Base-by-base conservation (phyloP, 2,888 invertebrate genomes). In the Synergus laeviventris region DNA sequence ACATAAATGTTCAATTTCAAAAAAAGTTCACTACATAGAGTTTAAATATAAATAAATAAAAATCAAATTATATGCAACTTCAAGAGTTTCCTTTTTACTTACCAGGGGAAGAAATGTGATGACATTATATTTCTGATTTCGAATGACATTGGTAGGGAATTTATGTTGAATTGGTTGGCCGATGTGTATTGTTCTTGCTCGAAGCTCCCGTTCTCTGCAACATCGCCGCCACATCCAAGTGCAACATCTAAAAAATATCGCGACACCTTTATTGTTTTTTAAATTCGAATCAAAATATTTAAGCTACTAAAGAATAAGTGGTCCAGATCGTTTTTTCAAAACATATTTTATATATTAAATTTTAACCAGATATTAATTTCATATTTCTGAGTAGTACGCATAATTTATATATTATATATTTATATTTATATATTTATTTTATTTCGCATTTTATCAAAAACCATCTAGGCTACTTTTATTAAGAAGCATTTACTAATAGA, bases 41-140 rank as follows among this genome's bases (percentile, higher is more conserved):
- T 31, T 31, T 31, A 31, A 31, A 31, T 31, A 31, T 31, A 31
- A 31, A 31, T 31, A 31, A 31, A 31, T 31, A 31, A 31, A 31
- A 31, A 5, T 0, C 31, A 31, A 31, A 31, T n/a, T n/a, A n/a
- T 31, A 31, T 31, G 31, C 7, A 31, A 31, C 4, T 31, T 31
- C 31, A 31, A 31, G 31, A 31, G 38, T 14, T 62, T 24, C 24
- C 31, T n/a, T 38, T 62, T 21, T 38, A 76, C 81, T 80, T 87
- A 92, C 93, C 92, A 97, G 90, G 5, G 97, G 97, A 87, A 97
- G 93, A 92, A 97, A 97, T 89, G 97, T 96, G 85, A 97, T 93
- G 85, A 97, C 94, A 91, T 97, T 99, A 93, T 99, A 99, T 93
- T 99, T 99, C 93, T 98, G 96, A 93, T 99, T 99, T 87, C 98